Evolutionary conservation across 2,113 vertebrate species (phyloP).

Genomic region (human): DNA sequence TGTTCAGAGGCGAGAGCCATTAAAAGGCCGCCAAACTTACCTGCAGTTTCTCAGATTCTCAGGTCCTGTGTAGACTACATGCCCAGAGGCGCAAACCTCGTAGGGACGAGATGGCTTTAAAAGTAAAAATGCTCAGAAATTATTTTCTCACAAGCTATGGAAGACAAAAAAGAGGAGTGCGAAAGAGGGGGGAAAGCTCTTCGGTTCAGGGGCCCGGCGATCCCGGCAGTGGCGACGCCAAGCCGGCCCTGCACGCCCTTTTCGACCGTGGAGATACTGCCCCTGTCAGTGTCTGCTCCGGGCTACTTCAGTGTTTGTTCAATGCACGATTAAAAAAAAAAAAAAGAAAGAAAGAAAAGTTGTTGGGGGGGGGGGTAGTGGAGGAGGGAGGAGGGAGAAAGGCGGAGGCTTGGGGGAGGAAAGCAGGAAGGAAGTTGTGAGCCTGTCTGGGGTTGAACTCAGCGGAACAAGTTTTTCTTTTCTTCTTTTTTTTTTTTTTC

Average conservation of each 20-base stretch:
- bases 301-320: slow-evolving; percentile 73
- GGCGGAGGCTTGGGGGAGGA: slow-evolving; percentile 82
- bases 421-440: slow-evolving; percentile 89
- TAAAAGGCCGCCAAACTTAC: slow-evolving; percentile 66
- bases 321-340: slow-evolving; percentile 69
- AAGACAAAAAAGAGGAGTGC: neutral
- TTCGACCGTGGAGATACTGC: neutral
- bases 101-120: slow-evolving; percentile 6
- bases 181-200: neutral
- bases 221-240: neutral
- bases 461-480: slow-evolving; percentile 87
- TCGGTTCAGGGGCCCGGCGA: neutral
- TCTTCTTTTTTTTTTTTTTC: slow-evolving; percentile 75
- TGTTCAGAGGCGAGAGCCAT: neutral
- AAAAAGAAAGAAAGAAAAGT: slow-evolving; percentile 46
- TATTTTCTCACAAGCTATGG: neutral
- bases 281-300: slow-evolving; percentile 38
- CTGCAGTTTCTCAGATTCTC: slow-evolving; percentile 52
- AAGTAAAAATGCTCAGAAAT: neutral
- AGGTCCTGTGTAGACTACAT: slow-evolving; percentile 40
- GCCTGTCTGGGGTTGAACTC: slow-evolving; percentile 88
- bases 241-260: slow-evolving; percentile 46
- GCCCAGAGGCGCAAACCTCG: slow-evolving; percentile 6
- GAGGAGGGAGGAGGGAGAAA: slow-evolving; percentile 65
- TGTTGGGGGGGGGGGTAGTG: neutral